Evolutionary conservation across 2,888 invertebrate species (phyloP).

Genomic region (Leucophenga montana): DNA sequence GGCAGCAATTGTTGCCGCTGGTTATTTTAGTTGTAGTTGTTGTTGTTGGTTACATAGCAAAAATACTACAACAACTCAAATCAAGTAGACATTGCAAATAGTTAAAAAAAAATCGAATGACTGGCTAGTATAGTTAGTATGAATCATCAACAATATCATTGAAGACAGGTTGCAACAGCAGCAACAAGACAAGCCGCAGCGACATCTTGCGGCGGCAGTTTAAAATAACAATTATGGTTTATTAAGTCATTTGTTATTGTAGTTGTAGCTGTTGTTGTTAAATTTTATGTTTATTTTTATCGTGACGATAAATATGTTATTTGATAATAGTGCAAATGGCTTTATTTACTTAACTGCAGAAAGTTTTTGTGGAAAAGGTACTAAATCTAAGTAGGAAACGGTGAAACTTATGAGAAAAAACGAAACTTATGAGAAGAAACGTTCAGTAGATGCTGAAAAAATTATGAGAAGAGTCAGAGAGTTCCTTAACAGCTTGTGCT

Average conservation of each 20-base stretch:
- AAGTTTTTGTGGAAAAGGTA: background rate
- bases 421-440: too few species aligned
- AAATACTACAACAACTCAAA: conserved; percentile 17
- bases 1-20: conserved; percentile 15
- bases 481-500: too few species aligned
- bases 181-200: conserved; percentile 39
- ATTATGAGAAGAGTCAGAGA: too few species aligned
- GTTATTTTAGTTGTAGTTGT: background rate
- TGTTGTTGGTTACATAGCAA: conserved; percentile 13
- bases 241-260: conserved; percentile 58
- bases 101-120: conserved; percentile 18
- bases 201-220: conserved; percentile 58
- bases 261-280: conserved; percentile 37
- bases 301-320: too few species aligned
- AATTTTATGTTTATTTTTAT: conserved; percentile 28
- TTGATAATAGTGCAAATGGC: conserved; percentile 8
- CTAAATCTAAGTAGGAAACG: background rate
- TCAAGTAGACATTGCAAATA: conserved; percentile 1
- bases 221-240: conserved; percentile 64
- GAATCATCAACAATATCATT: conserved; percentile 22
- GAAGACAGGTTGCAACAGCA: conserved; percentile 18
- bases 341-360: conserved; percentile 1
- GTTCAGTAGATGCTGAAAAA: too few species aligned
- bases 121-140: background rate
- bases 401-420: too few species aligned